Base-by-base conservation (phyloP, 2,888 invertebrate species). In the Rosalia funebris region DNA sequence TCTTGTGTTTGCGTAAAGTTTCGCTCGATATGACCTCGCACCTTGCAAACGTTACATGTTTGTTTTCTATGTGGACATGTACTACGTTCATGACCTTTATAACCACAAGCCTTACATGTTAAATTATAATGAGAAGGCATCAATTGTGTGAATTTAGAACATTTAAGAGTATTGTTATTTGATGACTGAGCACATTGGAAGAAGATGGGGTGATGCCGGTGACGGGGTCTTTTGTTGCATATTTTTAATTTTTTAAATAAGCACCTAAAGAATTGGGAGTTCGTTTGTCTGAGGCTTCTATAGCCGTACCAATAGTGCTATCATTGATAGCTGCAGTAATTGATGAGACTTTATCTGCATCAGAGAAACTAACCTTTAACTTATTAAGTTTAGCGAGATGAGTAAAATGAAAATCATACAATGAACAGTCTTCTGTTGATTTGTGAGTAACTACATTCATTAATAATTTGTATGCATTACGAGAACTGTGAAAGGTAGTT, bases 21-120 rank as follows among this genome's bases (percentile, higher is more conserved):
- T 34, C 48, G 12, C 10, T 48, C 48, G 32, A 48, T 31, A 15
- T 48, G 36, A 14, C 48, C 48, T 48, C 16, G 25, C 34, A 15
- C 1, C 31, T 48, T 34, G 31, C 34, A 48, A 9, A 48, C 32
- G 16, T 48, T 48, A 34, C 32, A 48, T 16, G 15, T 48, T 34
- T 48, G 25, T 14, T 20, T 46, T 11, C 14, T 3, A 11, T 46
- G 46, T 20, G 25, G 14, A 12, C 25, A 25, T 9, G 20, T 46
- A 12, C 3, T 1, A 2, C 25, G 25, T 5, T 46, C 14, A 25
- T 46, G 46, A 7, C 46, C 46, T 37, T 37, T 37, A 25, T 25
- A 25, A 25, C 25, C 25, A 25, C 25, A 25, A 3, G 25, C 25
- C 25, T 25, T 3, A 34, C 34, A 34, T 34, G 34, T 34, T 34